These are phyloP conservation scores for Heterotis niloticus DNA, from an alignment of 2,113 vertebrate genomes.

Conservation along the genomic window DNA sequence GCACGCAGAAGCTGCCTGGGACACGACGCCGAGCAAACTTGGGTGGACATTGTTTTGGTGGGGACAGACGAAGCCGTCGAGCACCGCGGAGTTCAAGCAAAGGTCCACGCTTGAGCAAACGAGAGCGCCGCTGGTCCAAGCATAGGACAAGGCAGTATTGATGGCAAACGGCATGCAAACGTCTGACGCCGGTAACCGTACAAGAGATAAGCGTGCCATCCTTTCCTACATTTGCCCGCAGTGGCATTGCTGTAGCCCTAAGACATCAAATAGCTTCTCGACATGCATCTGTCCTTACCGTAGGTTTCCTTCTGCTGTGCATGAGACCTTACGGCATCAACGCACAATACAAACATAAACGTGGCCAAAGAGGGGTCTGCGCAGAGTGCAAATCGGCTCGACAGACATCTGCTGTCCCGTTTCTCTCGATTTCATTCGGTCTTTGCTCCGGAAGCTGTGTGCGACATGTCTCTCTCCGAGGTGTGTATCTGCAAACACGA, in stretches of 20 bases:
- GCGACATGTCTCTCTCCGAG: not conserved
- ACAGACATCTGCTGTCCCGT: too few relatives aligned
- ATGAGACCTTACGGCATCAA: not conserved
- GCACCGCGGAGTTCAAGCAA: not conserved
- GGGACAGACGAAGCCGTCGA: not conserved
- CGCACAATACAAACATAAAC: too few relatives aligned
- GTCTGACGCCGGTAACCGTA: not conserved
- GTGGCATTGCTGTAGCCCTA: not conserved
- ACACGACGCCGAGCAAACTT: too few relatives aligned
- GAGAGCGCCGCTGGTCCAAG: not conserved
- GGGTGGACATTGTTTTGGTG: not conserved
- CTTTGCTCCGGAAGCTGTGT: not conserved
- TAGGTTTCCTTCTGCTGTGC: not conserved
- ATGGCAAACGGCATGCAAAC: too few relatives aligned
- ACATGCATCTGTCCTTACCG: too few relatives aligned
- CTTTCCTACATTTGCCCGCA: not conserved
- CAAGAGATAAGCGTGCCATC: not conserved
- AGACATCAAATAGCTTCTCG: not conserved
- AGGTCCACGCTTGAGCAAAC: not conserved
- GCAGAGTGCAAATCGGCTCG: too few relatives aligned
- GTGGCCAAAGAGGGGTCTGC: too few relatives aligned
- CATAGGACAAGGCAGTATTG: not conserved
- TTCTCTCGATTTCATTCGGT: too few relatives aligned
- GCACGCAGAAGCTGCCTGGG: too few relatives aligned
- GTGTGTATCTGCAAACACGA: conserved; percentile 4